Evolutionary conservation across 2,888 invertebrate genomes (phyloP).

Genomic region (Caenorhabditis sp.): DNA sequence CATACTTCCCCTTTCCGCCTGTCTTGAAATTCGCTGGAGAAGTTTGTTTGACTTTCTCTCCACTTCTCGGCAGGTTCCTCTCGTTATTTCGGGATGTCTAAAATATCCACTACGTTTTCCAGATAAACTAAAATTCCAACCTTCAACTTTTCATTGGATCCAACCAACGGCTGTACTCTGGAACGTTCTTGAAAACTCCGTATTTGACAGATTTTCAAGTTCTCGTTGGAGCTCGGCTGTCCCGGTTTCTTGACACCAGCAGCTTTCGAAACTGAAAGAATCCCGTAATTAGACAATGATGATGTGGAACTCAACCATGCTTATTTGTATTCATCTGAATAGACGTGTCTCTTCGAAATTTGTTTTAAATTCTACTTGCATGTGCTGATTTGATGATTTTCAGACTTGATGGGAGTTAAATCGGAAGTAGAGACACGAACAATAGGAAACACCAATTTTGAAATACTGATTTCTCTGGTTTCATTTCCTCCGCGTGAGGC

Average conservation of each 20-base stretch:
- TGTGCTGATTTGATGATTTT: too few species aligned
- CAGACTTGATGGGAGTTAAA: too few species aligned
- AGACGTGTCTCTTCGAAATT: too few species aligned
- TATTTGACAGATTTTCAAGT: neutral
- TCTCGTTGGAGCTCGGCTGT: slow-evolving; percentile 4
- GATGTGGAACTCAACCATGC: neutral
- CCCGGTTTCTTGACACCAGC: slow-evolving; percentile 6
- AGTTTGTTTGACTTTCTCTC: neutral
- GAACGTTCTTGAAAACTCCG: slow-evolving; percentile 3
- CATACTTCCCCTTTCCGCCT: neutral
- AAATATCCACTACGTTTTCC: too few species aligned
- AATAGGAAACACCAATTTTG: too few species aligned
- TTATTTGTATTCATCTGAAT: neutral
- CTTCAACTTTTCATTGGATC: slow-evolving; percentile 18
- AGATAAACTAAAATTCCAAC: too few species aligned
- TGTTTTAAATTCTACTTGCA: too few species aligned
- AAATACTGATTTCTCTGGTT: too few species aligned
- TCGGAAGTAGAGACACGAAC: too few species aligned
- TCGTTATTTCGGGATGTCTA: neutral
- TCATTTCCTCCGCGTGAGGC: too few species aligned
- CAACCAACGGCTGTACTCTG: neutral
- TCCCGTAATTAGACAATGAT: neutral
- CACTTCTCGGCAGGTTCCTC: slow-evolving; percentile 5
- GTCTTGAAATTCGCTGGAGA: neutral
- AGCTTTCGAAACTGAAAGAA: neutral